Percentiles rank a stretch among this genome's conserved stretches.
Conservation (phyloP, 2,113 vertebrate species). For the Vulpes vulpes region DNA sequence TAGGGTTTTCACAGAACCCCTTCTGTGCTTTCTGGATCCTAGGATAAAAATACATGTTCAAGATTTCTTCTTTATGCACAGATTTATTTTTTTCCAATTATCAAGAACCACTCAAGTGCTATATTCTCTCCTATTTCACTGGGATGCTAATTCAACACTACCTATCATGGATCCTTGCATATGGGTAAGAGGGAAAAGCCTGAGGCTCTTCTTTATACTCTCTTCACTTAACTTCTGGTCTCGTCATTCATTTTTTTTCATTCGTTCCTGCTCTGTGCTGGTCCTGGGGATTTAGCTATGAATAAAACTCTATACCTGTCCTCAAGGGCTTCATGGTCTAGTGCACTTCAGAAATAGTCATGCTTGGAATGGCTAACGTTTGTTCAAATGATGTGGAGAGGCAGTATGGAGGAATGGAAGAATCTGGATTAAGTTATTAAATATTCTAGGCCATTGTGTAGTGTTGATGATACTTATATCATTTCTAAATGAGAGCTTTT, state of each 20-base stretch:
- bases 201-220: neutral
- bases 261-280: neutral
- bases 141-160: neutral
- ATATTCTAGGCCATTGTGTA: slow-evolving; percentile 1
- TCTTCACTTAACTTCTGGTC: neutral
- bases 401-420: neutral
- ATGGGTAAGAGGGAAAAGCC: neutral
- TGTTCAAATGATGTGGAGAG: neutral
- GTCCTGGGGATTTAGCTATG: slow-evolving; percentile 19
- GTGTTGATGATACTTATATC: neutral
- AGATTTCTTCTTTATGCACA: neutral
- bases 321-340: slow-evolving; percentile 32
- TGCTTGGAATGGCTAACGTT: slow-evolving; percentile 4
- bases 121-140: neutral
- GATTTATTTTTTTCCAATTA: neutral
- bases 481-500: slow-evolving; percentile 60
- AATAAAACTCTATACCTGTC: slow-evolving; percentile 22
- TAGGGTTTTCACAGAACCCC: slow-evolving; percentile 1
- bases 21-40: neutral
- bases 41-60: slow-evolving; percentile 28
- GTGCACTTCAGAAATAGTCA: neutral
- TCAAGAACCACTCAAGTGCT: neutral
- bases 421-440: slow-evolving; percentile 34
- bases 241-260: slow-evolving; percentile 34
- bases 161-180: neutral